Conservation (phyloP, 1,140 invertebrate species). For the Chymomyza costata region DNA sequence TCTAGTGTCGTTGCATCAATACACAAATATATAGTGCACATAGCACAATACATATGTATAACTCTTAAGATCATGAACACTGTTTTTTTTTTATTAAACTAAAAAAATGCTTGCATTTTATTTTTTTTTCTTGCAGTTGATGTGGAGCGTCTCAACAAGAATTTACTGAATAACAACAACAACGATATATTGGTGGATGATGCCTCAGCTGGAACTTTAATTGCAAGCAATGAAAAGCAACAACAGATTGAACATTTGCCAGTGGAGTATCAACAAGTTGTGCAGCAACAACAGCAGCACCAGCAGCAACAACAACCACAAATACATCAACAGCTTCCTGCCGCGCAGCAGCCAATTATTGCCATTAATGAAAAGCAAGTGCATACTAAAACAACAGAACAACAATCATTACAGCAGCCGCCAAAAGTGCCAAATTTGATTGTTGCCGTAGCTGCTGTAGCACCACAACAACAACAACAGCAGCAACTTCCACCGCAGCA, state of each 20-base stretch:
- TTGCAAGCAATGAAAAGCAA: constrained; percentile 29
- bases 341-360: constrained; percentile 19
- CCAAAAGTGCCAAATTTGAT: constrained; percentile 36
- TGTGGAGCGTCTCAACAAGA: constrained; percentile 22
- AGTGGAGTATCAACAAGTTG: neutral
- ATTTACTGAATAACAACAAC: constrained; percentile 42
- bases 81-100: no score
- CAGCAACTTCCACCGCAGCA: constrained; percentile 17
- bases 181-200: constrained; percentile 47
- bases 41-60: no score
- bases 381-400: constrained; percentile 5
- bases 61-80: no score
- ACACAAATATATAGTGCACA: neutral
- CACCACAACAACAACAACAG: constrained; percentile 39
- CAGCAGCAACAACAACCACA: constrained; percentile 25
- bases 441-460: constrained; percentile 41
- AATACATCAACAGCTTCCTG: constrained; percentile 29
- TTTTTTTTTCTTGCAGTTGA: constrained; percentile 45
- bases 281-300: constrained; percentile 18
- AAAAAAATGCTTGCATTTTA: no score
- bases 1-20: constrained; percentile 11
- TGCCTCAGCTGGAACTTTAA: constrained; percentile 23
- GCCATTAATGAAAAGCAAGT: neutral
- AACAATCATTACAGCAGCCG: constrained; percentile 24
- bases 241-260: constrained; percentile 21